Percentiles rank a stretch among this genome's conserved stretches.
These are phyloP conservation scores for Clytia hemisphaerica DNA, from an alignment of 30 jellyfish, hydroid and myxozoan genomes.

Conservation along the genomic window DNA sequence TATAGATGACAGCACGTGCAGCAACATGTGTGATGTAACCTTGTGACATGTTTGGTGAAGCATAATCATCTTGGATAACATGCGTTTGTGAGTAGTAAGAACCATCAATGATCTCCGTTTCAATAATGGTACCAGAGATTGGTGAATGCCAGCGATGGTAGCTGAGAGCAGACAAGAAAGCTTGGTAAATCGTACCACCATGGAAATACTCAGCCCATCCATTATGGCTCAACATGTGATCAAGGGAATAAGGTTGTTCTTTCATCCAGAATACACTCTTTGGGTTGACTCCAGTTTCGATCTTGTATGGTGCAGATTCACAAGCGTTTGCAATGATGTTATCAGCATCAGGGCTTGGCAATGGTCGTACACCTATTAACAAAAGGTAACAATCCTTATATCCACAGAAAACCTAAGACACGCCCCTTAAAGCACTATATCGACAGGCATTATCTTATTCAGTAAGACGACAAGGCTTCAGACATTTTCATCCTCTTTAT, in stretches of 20 bases:
- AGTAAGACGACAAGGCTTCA: no score
- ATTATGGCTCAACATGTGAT: neutral
- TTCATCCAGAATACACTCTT: conserved; percentile 3
- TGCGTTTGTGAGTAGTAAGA: neutral
- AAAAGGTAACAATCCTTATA: no score
- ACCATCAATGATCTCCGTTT: neutral
- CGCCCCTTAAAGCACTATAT: no score
- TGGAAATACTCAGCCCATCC: neutral
- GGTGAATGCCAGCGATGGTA: conserved; percentile 1
- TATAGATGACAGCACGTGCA: conserved; percentile 6
- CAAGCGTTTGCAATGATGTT: neutral
- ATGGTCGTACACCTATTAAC: neutral
- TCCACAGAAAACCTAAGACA: no score
- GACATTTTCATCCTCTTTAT: no score
- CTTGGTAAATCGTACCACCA: conserved; percentile 3
- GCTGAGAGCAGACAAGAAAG: neutral
- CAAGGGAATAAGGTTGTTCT: neutral
- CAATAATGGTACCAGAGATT: neutral
- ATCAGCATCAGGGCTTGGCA: neutral
- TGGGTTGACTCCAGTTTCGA: neutral
- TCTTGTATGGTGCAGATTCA: conserved; percentile 10
- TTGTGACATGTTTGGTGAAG: conserved; percentile 5
- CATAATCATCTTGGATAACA: neutral
- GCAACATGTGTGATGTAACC: neutral
- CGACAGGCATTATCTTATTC: no score